A percentile compares a stretch with the other conserved stretches of the same genome.
Evolutionary conservation across 1,140 invertebrate genomes (phyloP).

Genomic region (Atta colombica): DNA sequence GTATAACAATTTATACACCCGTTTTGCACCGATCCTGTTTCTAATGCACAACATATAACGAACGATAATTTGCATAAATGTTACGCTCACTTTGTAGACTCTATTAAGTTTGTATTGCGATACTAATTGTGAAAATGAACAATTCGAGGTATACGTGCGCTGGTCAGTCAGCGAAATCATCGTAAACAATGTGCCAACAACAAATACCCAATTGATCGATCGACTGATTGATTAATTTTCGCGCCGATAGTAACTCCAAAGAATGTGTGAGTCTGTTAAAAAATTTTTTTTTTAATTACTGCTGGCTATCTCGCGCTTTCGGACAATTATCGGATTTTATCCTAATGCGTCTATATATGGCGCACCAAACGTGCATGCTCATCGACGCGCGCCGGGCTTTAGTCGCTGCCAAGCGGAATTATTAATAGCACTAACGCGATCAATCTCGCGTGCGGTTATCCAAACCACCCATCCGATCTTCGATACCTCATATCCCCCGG

Average conservation of each 20-base stretch:
- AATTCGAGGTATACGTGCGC: background rate
- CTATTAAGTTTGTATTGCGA: slow-evolving; percentile 26
- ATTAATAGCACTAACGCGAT: slow-evolving; percentile 72
- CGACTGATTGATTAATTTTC: background rate
- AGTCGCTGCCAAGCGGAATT: slow-evolving; percentile 63
- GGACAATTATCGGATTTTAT: slow-evolving; percentile 58
- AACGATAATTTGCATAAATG: slow-evolving; percentile 35
- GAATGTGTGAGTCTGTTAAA: slow-evolving; percentile 5
- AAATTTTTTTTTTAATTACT: slow-evolving; percentile 25
- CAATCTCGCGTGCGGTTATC: slow-evolving; percentile 68
- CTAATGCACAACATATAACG: background rate
- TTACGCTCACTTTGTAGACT: slow-evolving; percentile 11
- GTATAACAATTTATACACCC: background rate
- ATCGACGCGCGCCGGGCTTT: slow-evolving; percentile 34
- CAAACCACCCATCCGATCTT: slow-evolving; percentile 65
- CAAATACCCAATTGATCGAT: slow-evolving; percentile 3
- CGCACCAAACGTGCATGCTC: slow-evolving; percentile 51
- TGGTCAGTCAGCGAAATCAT: background rate
- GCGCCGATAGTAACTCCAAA: background rate
- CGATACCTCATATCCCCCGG: slow-evolving; percentile 55
- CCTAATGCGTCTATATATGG: slow-evolving; percentile 53
- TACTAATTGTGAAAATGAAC: slow-evolving; percentile 45
- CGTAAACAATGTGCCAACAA: slow-evolving; percentile 2
- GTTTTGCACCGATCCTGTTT: background rate
- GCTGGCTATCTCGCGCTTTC: slow-evolving; percentile 21